Evolutionary conservation across 2,113 vertebrate species (phyloP), one percentile per base, ranked within the genome.

Genomic region (Aptenodytes patagonicus): DNA sequence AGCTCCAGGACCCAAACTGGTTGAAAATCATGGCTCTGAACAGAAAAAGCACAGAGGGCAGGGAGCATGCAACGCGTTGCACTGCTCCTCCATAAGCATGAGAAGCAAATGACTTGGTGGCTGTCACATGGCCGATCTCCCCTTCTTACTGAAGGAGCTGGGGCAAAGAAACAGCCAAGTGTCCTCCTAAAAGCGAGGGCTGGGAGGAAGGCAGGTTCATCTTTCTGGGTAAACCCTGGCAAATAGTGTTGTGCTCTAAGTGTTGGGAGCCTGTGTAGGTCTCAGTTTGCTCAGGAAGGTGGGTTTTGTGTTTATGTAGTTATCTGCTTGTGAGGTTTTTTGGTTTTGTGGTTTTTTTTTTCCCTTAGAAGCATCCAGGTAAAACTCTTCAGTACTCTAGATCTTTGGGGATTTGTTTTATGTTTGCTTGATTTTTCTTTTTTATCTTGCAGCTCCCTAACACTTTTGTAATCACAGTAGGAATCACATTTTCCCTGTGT

Each of bases 81-180:
- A 2, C 46, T 42, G 55, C 20, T 51, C 20, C 36, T 57, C 44
- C 51, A 0, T 8, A 11, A 54, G 8, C 11, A 3, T n/a, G 17
- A 18, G 62, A 26, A 69, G 36, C 21, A 54, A 75, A 25, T 24
- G 19, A 14, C 11, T 19, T 13, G 16, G 18, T 72, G 52, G 46
- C n/a, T 61, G 40, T 57, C 68, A 34, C 4, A 17, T 0, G 0
- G n/a, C 28, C 1, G 1, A 12, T 29, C 34, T 72, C 17, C 65
- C 24, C 15, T 65, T 36, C 36, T 72, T 65, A 6, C 18, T 44
- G 51, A 58, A 52, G 22, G 26, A 72, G 16, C 51, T 44, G 32
- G 13, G 58, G 36, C 72, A 58, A 65, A 79, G 36, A 51, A 72
- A 36, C 28, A 17, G 24, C 32, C 38, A 52, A 72, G 16, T 14